Percentiles rank a stretch among this genome's conserved stretches.
phyloP scores from a whole-genome alignment of 2,888 invertebrate species.

The Mechanitis mazaeus region DNA sequence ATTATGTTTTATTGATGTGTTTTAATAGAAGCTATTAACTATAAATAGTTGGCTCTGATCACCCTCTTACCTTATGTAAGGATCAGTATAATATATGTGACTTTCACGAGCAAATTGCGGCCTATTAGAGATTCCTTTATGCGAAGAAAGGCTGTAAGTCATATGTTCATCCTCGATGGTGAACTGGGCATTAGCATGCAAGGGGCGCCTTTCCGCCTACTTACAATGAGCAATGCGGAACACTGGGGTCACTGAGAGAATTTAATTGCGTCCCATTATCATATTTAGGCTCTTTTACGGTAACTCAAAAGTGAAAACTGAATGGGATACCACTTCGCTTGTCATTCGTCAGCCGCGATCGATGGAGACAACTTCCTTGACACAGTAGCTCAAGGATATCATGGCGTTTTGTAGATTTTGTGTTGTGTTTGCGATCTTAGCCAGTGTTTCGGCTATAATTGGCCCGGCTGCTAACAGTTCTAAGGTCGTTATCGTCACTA shows the following conservation, averaged over 20 bases:
- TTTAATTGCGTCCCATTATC: conserved; percentile 77
- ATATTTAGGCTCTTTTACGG: conserved; percentile 76
- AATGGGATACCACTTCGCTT: conserved; percentile 56
- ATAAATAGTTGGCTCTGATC: neutral
- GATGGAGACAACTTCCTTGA: conserved; percentile 68
- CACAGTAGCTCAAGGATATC: conserved; percentile 48
- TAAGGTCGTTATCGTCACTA: conserved; percentile 42
- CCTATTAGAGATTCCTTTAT: conserved; percentile 61
- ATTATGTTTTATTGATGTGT: neutral
- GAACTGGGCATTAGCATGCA: conserved; percentile 61
- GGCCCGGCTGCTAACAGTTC: conserved; percentile 58
- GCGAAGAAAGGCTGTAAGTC: conserved; percentile 58
- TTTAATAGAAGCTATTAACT: neutral
- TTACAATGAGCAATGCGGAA: conserved; percentile 74
- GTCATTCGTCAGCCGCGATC: conserved; percentile 71
- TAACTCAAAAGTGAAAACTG: conserved; percentile 76
- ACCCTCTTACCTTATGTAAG: conserved; percentile 8
- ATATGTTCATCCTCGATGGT: conserved; percentile 59
- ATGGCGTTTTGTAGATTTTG: conserved; percentile 51
- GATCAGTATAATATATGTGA: conserved; percentile 41
- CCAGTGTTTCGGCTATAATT: conserved; percentile 56
- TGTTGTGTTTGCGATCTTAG: conserved; percentile 43
- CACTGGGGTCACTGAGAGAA: conserved; percentile 68
- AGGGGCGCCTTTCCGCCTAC: conserved; percentile 54
- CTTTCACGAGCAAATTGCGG: conserved; percentile 63